Conservation (phyloP, 2,113 vertebrate species). For the Bostrychus sinensis region DNA sequence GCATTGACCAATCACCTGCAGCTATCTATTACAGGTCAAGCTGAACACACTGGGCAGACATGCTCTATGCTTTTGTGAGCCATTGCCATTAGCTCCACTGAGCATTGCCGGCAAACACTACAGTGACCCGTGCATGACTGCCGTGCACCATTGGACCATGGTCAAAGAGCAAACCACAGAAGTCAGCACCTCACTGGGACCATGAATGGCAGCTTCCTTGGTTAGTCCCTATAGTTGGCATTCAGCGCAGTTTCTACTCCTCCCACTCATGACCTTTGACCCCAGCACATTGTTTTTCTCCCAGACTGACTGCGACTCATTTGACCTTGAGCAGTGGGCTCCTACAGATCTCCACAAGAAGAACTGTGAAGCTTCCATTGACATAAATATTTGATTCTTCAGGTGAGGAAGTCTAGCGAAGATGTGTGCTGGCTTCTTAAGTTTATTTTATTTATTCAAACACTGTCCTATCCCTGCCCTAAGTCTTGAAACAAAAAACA, state of each 20-base stretch:
- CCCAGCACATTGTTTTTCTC: conserved; percentile 39
- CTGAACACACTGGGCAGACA: not conserved
- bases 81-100: conserved; percentile 8
- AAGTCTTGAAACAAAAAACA: not conserved
- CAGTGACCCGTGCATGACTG: conserved; percentile 23
- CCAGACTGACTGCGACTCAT: conserved; percentile 44
- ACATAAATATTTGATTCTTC: conserved; percentile 54
- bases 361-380: conserved; percentile 26
- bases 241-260: conserved; percentile 65
- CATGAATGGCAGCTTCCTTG: conserved; percentile 32
- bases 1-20: not conserved
- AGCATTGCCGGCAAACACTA: not conserved
- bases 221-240: conserved; percentile 64
- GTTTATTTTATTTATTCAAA: conserved; percentile 37
- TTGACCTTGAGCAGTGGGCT: conserved; percentile 53
- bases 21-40: not conserved
- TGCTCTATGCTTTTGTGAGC: not conserved
- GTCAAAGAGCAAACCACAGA: conserved; percentile 33
- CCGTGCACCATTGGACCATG: not conserved
- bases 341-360: conserved; percentile 30
- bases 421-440: conserved; percentile 1
- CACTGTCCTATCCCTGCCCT: conserved; percentile 2
- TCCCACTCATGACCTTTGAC: conserved; percentile 45
- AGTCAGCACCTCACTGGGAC: conserved; percentile 34
- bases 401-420: conserved; percentile 22